These are phyloP conservation scores for Tribolium castaneum DNA, from an alignment of 1,140 invertebrate species.

Conservation along the genomic window DNA sequence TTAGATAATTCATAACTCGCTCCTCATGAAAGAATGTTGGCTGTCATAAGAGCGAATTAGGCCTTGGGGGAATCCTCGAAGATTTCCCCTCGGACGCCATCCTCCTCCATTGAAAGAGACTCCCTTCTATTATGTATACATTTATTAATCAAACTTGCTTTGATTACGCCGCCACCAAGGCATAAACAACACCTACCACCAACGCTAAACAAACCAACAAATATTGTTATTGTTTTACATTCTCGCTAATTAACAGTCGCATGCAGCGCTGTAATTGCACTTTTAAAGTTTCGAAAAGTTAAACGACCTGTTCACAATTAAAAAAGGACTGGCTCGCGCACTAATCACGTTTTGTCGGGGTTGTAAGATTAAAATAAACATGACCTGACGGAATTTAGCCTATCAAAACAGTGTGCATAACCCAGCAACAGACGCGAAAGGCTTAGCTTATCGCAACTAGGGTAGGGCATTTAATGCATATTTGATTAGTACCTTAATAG, in stretches of 20 bases:
- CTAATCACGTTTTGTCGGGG: neutral
- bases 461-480: conserved; percentile 20
- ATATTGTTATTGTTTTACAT: neutral
- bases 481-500: conserved; percentile 12
- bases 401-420: conserved; percentile 34
- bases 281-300: no score
- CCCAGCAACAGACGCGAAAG: neutral
- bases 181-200: neutral
- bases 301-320: no score
- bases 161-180: conserved; percentile 7
- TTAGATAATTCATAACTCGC: conserved; percentile 29
- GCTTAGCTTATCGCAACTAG: conserved; percentile 23
- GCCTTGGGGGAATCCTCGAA: conserved; percentile 19
- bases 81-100: conserved; percentile 12
- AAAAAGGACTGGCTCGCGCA: no score
- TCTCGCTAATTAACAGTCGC: no score
- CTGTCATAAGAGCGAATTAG: conserved; percentile 35
- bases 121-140: conserved; percentile 27
- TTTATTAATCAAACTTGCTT: conserved; percentile 33
- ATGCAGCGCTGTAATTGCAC: no score
- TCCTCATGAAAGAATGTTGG: conserved; percentile 30
- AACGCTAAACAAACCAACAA: neutral
- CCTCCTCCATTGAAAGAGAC: conserved; percentile 26
- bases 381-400: conserved; percentile 21
- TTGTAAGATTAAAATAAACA: conserved; percentile 25